Conservation (phyloP, 2,888 invertebrate genomes). For the Pheosia gnoma region DNA sequence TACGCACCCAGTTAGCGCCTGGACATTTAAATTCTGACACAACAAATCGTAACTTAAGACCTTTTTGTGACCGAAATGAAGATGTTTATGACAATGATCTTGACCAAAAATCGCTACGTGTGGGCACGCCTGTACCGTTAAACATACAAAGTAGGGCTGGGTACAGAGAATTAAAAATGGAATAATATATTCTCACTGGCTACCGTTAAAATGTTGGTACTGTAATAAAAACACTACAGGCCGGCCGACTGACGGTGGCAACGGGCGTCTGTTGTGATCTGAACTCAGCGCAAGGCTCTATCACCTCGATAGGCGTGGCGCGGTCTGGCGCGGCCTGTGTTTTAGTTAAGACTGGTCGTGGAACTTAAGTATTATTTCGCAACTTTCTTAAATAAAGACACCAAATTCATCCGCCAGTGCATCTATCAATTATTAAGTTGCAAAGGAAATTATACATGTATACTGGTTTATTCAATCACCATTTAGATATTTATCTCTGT, state of each 20-base stretch:
- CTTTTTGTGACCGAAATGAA: conserved; percentile 42
- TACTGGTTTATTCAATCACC: not conserved
- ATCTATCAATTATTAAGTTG: too few species aligned
- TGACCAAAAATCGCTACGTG: conserved; percentile 57
- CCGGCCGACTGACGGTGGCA: too few species aligned
- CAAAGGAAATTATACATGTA: too few species aligned
- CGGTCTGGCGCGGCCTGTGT: too few species aligned
- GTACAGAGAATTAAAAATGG: not conserved
- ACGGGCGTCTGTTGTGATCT: too few species aligned
- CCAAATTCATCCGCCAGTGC: too few species aligned
- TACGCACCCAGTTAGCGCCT: conserved; percentile 1
- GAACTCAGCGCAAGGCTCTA: too few species aligned
- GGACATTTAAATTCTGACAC: conserved; percentile 30
- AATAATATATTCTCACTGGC: not conserved
- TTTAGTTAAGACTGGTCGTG: too few species aligned
- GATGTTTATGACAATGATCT: conserved; percentile 56
- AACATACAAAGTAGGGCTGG: conserved; percentile 30
- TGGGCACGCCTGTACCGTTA: conserved; percentile 70
- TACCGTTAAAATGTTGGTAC: not conserved
- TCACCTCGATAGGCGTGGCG: too few species aligned
- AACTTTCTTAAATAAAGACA: too few species aligned
- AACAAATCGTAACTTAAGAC: conserved; percentile 35
- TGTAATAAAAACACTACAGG: not conserved
- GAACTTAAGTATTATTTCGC: too few species aligned
- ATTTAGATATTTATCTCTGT: not conserved